phyloP scores from a whole-genome alignment of 2,888 invertebrate genomes.

The Lochmaea capreae region DNA sequence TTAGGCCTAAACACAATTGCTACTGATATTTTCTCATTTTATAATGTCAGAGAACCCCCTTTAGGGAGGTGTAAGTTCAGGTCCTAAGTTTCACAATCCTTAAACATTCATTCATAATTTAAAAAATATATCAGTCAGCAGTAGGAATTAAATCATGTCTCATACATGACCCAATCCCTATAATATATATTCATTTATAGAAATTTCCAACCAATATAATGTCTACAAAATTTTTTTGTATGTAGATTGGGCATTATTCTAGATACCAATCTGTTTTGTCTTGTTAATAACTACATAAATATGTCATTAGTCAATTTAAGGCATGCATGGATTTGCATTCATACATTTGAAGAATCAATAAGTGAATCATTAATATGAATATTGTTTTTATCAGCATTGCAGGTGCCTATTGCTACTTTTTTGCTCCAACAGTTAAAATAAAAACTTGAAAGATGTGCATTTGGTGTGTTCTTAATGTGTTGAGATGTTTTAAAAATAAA shows the following conservation, averaged over 20 bases:
- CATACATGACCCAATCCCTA: too few relatives aligned
- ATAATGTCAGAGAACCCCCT: too few relatives aligned
- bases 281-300: neutral
- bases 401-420: neutral
- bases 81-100: too few relatives aligned
- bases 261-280: neutral
- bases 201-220: too few relatives aligned
- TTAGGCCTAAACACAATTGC: too few relatives aligned
- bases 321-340: slow-evolving; percentile 1
- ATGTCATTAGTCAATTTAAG: slow-evolving; percentile 9
- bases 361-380: slow-evolving; percentile 5
- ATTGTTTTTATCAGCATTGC: slow-evolving; percentile 4
- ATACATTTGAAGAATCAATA: slow-evolving; percentile 6
- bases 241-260: neutral
- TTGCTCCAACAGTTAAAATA: neutral
- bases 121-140: too few relatives aligned
- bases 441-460: neutral
- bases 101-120: too few relatives aligned
- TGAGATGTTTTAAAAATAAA: slow-evolving; percentile 2
- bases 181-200: too few relatives aligned
- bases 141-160: too few relatives aligned
- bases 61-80: too few relatives aligned
- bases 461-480: neutral
- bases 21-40: too few relatives aligned
- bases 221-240: too few relatives aligned